Percentiles rank a stretch among this genome's conserved stretches.
phyloP scores from a whole-genome alignment of 1,140 invertebrate genomes.

The Trichoplusia ni region DNA sequence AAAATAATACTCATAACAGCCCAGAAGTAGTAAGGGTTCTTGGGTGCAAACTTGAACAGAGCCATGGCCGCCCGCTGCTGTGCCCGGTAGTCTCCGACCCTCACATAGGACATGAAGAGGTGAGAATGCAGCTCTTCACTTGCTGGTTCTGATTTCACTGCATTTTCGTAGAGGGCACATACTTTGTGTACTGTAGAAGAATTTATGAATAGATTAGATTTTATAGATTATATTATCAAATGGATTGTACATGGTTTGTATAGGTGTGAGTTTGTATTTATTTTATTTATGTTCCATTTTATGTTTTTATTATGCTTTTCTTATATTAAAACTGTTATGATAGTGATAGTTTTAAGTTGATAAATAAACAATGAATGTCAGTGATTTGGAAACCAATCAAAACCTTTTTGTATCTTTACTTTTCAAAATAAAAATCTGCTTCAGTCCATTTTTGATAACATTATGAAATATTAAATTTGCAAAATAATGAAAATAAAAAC shows the following conservation, averaged over 20 bases:
- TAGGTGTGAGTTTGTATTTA: conserved; percentile 1
- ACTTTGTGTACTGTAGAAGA: conserved; percentile 90
- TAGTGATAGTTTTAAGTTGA: too few species aligned
- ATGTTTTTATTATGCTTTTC: too few species aligned
- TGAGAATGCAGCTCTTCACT: conserved; percentile 97
- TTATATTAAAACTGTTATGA: too few species aligned
- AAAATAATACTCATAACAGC: conserved; percentile 97
- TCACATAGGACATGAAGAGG: conserved; percentile 97
- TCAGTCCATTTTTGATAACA: too few species aligned
- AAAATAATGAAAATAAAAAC: too few species aligned
- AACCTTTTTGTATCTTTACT: too few species aligned
- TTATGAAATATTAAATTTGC: too few species aligned
- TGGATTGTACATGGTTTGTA: background rate
- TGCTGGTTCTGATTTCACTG: conserved; percentile 90
- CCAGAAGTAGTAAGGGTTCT: conserved; percentile 99
- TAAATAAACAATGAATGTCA: too few species aligned
- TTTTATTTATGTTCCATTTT: too few species aligned
- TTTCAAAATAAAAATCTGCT: too few species aligned
- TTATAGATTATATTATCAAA: too few species aligned
- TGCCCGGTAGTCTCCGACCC: conserved; percentile 93
- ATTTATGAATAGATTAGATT: background rate
- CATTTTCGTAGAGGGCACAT: conserved; percentile 93
- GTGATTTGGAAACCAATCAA: too few species aligned
- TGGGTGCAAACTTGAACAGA: conserved; percentile 94
- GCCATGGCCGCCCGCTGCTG: conserved; percentile 95